phyloP scores from a whole-genome alignment of 2,888 invertebrate genomes.

The Xanthia togata region DNA sequence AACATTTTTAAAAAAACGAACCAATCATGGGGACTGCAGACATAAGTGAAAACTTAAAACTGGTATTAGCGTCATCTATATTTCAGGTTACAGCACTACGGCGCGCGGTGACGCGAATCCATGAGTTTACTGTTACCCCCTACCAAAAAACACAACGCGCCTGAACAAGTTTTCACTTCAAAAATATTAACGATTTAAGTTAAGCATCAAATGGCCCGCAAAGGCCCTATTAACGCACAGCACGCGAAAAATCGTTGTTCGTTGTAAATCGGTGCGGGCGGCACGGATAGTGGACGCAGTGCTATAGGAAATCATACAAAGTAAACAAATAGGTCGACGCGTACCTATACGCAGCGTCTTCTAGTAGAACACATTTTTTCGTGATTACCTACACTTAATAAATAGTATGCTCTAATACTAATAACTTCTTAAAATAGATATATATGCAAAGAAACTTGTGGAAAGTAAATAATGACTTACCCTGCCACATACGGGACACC shows the following conservation, averaged over 20 bases:
- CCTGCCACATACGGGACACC: slow-evolving; percentile 98
- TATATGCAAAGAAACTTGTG: slow-evolving; percentile 4
- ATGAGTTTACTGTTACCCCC: too few species aligned
- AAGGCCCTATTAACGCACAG: neutral
- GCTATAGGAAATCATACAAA: neutral
- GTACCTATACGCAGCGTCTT: neutral
- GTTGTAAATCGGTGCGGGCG: neutral
- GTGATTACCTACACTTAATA: neutral
- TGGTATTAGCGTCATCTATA: too few species aligned
- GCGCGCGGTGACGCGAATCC: too few species aligned
- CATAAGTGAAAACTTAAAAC: too few species aligned
- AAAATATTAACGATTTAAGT: neutral
- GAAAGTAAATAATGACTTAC: slow-evolving; percentile 84
- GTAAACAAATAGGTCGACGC: neutral
- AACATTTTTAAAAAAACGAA: neutral
- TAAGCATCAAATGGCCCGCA: neutral
- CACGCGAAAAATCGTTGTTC: neutral
- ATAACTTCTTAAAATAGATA: neutral
- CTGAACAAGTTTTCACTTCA: too few species aligned
- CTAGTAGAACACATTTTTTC: neutral
- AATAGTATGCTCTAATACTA: neutral
- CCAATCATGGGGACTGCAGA: too few species aligned
- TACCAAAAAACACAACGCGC: too few species aligned
- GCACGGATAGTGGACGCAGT: neutral
- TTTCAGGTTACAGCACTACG: too few species aligned